Evolutionary conservation across 2,888 invertebrate genomes (phyloP), one percentile per base, ranked within the genome.

Genomic region (Apamea monoglypha): DNA sequence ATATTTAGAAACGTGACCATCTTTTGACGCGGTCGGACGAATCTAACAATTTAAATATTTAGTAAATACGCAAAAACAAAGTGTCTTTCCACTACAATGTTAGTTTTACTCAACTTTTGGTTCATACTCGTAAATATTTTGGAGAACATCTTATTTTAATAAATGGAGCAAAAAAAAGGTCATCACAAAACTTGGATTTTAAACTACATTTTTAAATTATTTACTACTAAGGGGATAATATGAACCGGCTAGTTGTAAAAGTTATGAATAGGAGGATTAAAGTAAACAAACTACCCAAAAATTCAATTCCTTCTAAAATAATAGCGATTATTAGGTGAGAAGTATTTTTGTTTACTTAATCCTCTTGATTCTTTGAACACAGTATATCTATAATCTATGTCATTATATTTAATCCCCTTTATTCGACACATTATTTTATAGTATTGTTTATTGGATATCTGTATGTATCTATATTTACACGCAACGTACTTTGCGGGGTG

Each of bases 381-480:
- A n/a, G 56, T 56, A 36, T 70, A 59, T 14, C 32, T 47, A 21
- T 29, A 56, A 40, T 32, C 25, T 32, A 29, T 61, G 66, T 32
- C 44, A 32, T 44, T 44, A 72, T 53, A 18, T 59, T 12, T 44
- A 32, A 75, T 59, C 14, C 8, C 6, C 47, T 47, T 16, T 16
- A 47, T 47, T 16, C 3, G 47, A 47, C 16, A 47, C 16, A 47
- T 47, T 47, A 14, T 32, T n/a, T 6, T 44, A 74, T 44, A 5
- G 14, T 29, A 66, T 76, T 32, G 14, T 47, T 76, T 56, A 71
- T 71, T 44, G 29, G 67, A 67, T 67, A 68, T 68, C 50, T 78
- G 56, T 56, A 64, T 69, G 25, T 73, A 69, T 86, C 44, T 84
- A 82, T 89, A 76, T 84, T 87, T 87, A 68, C 83, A 89, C 83